Percentiles rank a stretch among this genome's conserved stretches.
Conservation (phyloP, 2,113 vertebrate species). For the Entelurus aequoreus region DNA sequence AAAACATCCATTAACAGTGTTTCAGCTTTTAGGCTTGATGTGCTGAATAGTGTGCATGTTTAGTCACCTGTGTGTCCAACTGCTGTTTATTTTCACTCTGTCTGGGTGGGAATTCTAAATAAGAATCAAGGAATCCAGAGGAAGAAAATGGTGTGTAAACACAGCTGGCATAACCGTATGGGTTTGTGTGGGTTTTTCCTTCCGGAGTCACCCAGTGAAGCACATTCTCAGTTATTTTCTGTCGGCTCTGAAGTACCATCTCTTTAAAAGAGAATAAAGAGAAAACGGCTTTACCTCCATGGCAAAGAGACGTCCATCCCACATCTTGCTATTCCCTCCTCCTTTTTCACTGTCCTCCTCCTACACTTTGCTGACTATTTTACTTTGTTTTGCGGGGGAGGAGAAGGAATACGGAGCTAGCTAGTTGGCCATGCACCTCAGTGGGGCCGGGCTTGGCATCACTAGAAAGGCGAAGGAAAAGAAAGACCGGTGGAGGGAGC, state of each 20-base stretch:
- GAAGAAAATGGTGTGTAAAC: slow-evolving; percentile 49
- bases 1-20: no score
- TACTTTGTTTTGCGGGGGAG: slow-evolving; percentile 43
- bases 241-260: background rate
- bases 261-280: background rate
- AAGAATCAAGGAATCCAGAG: slow-evolving; percentile 26
- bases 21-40: slow-evolving; percentile 3
- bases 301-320: slow-evolving; percentile 43
- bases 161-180: slow-evolving; percentile 48
- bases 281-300: slow-evolving; percentile 34
- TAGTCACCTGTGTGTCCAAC: slow-evolving; percentile 33
- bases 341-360: slow-evolving; percentile 31
- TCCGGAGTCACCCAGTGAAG: slow-evolving; percentile 18
- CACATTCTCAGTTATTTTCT: slow-evolving; percentile 11
- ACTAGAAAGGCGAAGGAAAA: slow-evolving; percentile 45
- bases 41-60: slow-evolving; percentile 3
- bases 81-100: slow-evolving; percentile 48
- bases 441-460: slow-evolving; percentile 50
- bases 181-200: slow-evolving; percentile 26
- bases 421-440: slow-evolving; percentile 41
- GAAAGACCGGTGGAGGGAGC: slow-evolving; percentile 35
- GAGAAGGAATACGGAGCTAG: slow-evolving; percentile 35
- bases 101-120: slow-evolving; percentile 46
- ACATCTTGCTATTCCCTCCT: slow-evolving; percentile 6
- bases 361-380: slow-evolving; percentile 46